Conservation (phyloP, 2,113 vertebrate species). For the Sclerurus mexicanus region DNA sequence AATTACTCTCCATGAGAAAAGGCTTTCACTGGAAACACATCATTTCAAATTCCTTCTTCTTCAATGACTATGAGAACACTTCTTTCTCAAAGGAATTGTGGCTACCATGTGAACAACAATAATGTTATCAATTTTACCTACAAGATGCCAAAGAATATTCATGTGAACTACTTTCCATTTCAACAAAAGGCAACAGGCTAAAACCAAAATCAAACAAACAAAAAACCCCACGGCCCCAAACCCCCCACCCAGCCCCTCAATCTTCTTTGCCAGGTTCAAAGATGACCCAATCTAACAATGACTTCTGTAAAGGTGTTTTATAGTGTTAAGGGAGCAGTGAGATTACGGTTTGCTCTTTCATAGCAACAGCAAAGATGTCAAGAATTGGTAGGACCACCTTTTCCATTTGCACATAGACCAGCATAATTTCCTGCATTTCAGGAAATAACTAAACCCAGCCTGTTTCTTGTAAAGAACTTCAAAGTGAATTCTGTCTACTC, state of each 20-base stretch:
- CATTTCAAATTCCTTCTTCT: slow-evolving; percentile 21
- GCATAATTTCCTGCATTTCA: not conserved
- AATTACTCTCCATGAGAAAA: slow-evolving; percentile 17
- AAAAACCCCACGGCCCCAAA: accelerated
- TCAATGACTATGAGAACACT: slow-evolving; percentile 4
- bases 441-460: not conserved
- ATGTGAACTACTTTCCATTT: not conserved
- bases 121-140: not conserved
- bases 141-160: not conserved
- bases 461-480: not conserved
- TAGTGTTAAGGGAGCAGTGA: not conserved
- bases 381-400: not conserved
- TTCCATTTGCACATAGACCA: not conserved
- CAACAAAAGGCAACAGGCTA: not conserved
- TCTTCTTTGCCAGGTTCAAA: not conserved
- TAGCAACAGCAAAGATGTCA: accelerated
- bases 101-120: not conserved
- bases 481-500: not conserved
- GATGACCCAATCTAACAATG: not conserved
- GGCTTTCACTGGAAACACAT: not conserved
- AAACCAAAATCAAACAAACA: not conserved
- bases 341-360: not conserved
- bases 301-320: not conserved
- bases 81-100: slow-evolving; percentile 10
- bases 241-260: accelerated